These are phyloP conservation scores for Pangasius macronema DNA, from an alignment of 2,797 vertebrate genomes.

Conservation along the genomic window DNA sequence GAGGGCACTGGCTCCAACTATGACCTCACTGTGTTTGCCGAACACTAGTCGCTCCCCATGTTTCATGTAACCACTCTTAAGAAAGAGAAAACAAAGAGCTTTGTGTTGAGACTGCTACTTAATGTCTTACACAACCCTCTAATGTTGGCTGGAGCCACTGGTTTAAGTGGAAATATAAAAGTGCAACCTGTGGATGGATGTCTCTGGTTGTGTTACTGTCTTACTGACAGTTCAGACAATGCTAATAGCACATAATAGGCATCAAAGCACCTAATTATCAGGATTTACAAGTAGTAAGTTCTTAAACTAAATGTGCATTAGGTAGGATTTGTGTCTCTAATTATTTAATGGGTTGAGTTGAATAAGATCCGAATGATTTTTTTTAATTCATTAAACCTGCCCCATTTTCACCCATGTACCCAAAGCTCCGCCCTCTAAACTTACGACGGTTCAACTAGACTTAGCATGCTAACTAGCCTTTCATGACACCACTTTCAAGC, in stretches of 20 bases:
- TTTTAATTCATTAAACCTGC: not conserved
- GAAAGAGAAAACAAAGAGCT: constrained; percentile 38
- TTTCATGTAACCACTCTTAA: constrained; percentile 32
- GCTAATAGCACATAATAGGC: no score
- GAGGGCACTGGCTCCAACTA: constrained; percentile 54
- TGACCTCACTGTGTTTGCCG: constrained; percentile 62
- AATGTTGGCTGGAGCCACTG: constrained; percentile 1
- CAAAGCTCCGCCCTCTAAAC: not conserved
- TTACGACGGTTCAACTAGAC: not conserved
- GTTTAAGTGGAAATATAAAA: constrained; percentile 30
- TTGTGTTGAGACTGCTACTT: constrained; percentile 36
- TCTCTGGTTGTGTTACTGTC: not conserved
- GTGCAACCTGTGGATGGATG: not conserved
- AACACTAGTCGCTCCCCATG: constrained; percentile 49
- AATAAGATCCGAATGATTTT: not conserved
- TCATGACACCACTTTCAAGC: not conserved
- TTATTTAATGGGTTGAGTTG: not conserved
- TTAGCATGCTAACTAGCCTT: not conserved
- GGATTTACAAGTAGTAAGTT: not conserved
- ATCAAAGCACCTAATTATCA: not conserved
- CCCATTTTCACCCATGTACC: not conserved
- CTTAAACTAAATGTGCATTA: not conserved
- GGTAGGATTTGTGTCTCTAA: not conserved
- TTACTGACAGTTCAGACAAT: not conserved
- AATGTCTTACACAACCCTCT: constrained; percentile 38